Evolutionary conservation across 2,888 invertebrate species (phyloP), one percentile per base, ranked within the genome.

Genomic region (Dermolepida albohirtum): DNA sequence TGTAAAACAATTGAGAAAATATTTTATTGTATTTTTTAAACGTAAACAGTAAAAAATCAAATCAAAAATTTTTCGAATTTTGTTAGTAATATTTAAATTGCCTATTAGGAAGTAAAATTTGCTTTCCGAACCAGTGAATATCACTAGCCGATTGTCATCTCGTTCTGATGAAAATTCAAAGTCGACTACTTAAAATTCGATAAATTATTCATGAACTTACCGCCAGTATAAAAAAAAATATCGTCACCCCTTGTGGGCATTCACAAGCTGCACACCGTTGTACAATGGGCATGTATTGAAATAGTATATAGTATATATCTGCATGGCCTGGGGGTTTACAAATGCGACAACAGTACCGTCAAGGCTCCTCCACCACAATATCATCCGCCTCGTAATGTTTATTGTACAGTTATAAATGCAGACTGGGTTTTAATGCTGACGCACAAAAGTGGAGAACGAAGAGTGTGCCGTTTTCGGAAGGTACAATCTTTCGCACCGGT

Each of bases 271-370:
- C 63, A 63, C 64, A 65, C 44, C 59, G 41, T 63, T 50, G 52
- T 54, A 63, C 17, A 34, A 51, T 52, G 29, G 49, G 43, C 67
- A 69, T 49, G 57, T 73, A 73, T 72, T 71, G 74, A 77, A 77
- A 77, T 77, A 73, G 41, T 57, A 39, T 39, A 77, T 77, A 73
- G 41, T 57, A 39, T 39, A 54, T 77, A 78, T 79, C 79, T 79
- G 79, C 80, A 79, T 79, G 71, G 79, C 80, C 76, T 66, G 69
- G 70, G 75, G 79, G 76, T 66, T 69, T 72, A 62, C 74, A 77
- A 78, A 79, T 78, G 78, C 80, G 79, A 79, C 78, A 76, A 76
- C 27, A 50, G 22, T 59, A 62, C 14, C 52, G 57, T 16, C 43
- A 27, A 50, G 39, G 51, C 12, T 16, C 49, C 22, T 41, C 43